These are phyloP conservation scores for Poeciliopsis paucimaculata DNA, from an alignment of 2,797 vertebrate genomes.

Conservation along the genomic window DNA sequence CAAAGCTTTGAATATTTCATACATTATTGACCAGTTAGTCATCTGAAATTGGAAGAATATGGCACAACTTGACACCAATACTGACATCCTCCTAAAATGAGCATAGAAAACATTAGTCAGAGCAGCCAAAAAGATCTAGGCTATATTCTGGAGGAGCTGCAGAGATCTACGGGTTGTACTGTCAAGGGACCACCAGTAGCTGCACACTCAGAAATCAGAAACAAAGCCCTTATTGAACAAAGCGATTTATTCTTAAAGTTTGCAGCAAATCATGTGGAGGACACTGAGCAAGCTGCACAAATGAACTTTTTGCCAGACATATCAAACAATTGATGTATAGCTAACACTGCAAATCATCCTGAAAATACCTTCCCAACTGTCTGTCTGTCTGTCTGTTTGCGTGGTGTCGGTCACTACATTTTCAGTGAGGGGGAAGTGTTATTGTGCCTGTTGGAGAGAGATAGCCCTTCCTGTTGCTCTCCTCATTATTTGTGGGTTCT, in stretches of 20 bases:
- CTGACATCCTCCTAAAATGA: not conserved
- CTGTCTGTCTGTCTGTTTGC: not conserved
- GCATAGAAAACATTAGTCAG: not conserved
- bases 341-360: not conserved
- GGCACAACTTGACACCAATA: not conserved
- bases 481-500: slow-evolving; percentile 73
- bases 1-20: not conserved
- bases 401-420: slow-evolving; percentile 2
- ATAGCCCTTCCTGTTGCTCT: slow-evolving; percentile 45
- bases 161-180: not conserved
- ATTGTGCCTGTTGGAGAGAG: slow-evolving; percentile 15
- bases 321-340: not conserved
- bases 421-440: slow-evolving; percentile 5
- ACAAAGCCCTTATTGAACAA: not conserved
- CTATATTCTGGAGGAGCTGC: not conserved
- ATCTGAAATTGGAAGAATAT: not conserved
- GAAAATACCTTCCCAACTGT: not conserved
- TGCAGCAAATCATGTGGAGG: not conserved
- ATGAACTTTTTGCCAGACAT: not conserved
- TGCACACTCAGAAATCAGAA: not conserved
- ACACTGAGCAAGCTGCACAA: not conserved
- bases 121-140: not conserved
- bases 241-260: not conserved
- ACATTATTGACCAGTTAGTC: not conserved
- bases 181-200: not conserved